Percentiles rank a stretch among this genome's conserved stretches.
Evolutionary conservation across 1,140 invertebrate species (phyloP).

Genomic region (Coelopa frigida): DNA sequence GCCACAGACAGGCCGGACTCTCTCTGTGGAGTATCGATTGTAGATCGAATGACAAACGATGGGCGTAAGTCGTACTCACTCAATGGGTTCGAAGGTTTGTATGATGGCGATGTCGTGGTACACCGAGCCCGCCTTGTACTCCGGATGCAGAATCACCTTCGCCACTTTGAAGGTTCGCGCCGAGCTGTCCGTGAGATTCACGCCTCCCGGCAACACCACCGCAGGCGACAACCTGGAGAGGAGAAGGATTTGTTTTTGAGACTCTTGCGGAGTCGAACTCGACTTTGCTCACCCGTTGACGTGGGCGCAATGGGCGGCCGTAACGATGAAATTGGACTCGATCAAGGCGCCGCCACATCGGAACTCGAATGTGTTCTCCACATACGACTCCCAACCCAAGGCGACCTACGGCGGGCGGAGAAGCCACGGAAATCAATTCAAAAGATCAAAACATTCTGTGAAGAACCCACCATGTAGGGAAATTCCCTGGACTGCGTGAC

Average conservation of each 20-base stretch:
- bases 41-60: no score
- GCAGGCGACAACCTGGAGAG: background rate
- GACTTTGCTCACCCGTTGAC: conserved; percentile 7
- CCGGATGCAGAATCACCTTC: conserved; percentile 45
- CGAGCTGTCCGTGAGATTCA: conserved; percentile 2
- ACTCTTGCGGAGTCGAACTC: background rate
- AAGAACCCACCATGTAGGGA: conserved; percentile 8
- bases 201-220: conserved; percentile 11
- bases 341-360: conserved; percentile 49
- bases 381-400: conserved; percentile 8
- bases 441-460: background rate
- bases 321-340: conserved; percentile 46
- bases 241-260: background rate
- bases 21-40: no score
- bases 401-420: no score
- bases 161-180: conserved; percentile 29
- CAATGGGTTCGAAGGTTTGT: conserved; percentile 17
- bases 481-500: conserved; percentile 4
- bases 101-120: conserved; percentile 49
- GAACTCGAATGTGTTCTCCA: conserved; percentile 4
- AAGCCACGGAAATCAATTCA: background rate
- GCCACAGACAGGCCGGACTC: conserved; percentile 1
- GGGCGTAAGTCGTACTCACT: no score
- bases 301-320: conserved; percentile 48
- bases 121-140: conserved; percentile 41